Conservation (phyloP, 2,888 invertebrate species). For the Balanococcus diminutus region DNA sequence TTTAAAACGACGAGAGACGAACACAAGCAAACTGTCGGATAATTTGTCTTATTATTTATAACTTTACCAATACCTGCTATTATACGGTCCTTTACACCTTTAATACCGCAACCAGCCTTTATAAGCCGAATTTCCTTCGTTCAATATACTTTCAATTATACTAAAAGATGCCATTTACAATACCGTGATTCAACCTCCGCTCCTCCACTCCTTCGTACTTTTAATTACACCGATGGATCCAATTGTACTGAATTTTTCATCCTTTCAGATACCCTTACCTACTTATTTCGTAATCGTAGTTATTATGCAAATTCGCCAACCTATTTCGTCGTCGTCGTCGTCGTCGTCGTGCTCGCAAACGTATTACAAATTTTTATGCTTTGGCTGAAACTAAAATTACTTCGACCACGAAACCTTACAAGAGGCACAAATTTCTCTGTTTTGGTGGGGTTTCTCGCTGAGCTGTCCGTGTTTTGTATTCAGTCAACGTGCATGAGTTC, state of each 20-base stretch:
- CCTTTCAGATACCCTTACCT: neutral
- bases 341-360: neutral
- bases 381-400: neutral
- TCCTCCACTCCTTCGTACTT: too few species aligned
- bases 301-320: neutral
- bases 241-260: neutral
- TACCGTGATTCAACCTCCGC: neutral
- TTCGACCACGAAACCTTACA: neutral
- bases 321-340: neutral
- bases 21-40: constrained; percentile 13
- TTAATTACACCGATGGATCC: neutral
- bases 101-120: neutral
- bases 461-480: neutral
- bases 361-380: neutral
- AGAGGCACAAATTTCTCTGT: neutral
- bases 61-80: neutral
- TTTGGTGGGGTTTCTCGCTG: neutral
- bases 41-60: constrained; percentile 19
- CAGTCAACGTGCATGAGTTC: neutral
- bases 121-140: neutral
- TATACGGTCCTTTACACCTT: neutral
- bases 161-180: neutral
- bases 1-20: neutral
- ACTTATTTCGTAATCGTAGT: neutral
- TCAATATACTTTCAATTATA: neutral